Evolutionary conservation across 2,888 invertebrate genomes (phyloP).

Genomic region (Dascillus cervinus): DNA sequence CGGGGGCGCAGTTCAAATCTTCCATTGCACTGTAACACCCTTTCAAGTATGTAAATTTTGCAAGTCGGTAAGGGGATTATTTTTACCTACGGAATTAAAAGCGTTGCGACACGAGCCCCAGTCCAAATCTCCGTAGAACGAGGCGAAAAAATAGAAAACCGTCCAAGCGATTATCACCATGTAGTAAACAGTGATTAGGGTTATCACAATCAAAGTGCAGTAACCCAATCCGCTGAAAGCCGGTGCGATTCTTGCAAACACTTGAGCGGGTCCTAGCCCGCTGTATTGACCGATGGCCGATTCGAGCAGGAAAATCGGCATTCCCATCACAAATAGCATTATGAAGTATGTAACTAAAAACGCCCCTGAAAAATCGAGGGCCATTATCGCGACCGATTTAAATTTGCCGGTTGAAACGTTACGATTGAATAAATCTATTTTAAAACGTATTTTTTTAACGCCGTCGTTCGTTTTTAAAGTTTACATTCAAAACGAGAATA

Average conservation of each 20-base stretch:
- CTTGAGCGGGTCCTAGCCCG: slow-evolving; percentile 62
- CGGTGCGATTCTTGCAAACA: slow-evolving; percentile 56
- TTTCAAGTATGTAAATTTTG: too few species aligned
- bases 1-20: slow-evolving; percentile 46
- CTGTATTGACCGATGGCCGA: slow-evolving; percentile 72
- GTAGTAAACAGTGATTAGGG: slow-evolving; percentile 67
- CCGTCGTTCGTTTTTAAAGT: too few species aligned
- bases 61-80: too few species aligned
- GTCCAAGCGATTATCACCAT: slow-evolving; percentile 77
- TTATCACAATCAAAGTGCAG: slow-evolving; percentile 62
- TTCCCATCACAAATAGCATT: slow-evolving; percentile 67
- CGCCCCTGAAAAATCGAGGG: slow-evolving; percentile 60
- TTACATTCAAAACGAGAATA: too few species aligned
- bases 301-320: slow-evolving; percentile 75
- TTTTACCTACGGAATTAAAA: slow-evolving; percentile 55
- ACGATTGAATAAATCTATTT: too few species aligned
- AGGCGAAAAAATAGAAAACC: slow-evolving; percentile 65
- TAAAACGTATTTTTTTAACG: too few species aligned
- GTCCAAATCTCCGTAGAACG: slow-evolving; percentile 53
- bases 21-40: slow-evolving; percentile 61
- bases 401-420: too few species aligned
- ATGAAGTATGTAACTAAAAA: slow-evolving; percentile 67
- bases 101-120: slow-evolving; percentile 63
- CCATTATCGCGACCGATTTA: too few species aligned
- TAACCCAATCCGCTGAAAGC: slow-evolving; percentile 56